Evolutionary conservation across 1,140 invertebrate genomes (phyloP).

Genomic region (Drusus annulatus): DNA sequence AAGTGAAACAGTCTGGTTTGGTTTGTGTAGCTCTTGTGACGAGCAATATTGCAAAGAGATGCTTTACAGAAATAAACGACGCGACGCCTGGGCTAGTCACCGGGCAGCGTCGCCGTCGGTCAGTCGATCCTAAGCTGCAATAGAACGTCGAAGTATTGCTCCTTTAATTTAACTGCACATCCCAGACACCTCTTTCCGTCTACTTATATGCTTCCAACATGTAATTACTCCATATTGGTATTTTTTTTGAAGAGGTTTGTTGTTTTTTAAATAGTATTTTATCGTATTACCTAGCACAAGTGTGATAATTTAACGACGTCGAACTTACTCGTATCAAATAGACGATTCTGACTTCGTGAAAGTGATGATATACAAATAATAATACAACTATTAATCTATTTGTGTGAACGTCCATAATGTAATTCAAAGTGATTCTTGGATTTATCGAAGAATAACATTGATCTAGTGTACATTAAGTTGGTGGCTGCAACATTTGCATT

Average conservation of each 20-base stretch:
- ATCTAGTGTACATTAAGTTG: not conserved
- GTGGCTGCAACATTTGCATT: not conserved
- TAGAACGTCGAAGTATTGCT: not conserved
- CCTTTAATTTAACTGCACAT: not conserved
- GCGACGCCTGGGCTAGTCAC: slow-evolving; percentile 27
- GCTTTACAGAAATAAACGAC: slow-evolving; percentile 37
- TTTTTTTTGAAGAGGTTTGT: not conserved
- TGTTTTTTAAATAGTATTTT: not conserved
- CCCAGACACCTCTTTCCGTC: not conserved
- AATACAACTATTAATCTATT: not conserved
- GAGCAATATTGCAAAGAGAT: not conserved
- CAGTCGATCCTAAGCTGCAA: not conserved
- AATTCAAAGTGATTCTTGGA: not conserved
- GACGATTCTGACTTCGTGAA: too few species aligned
- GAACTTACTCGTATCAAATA: too few species aligned
- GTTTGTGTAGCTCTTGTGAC: not conserved
- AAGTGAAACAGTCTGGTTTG: not conserved
- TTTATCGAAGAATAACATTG: not conserved
- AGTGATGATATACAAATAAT: too few species aligned
- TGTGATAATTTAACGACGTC: not conserved
- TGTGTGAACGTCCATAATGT: not conserved
- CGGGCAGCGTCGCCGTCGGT: not conserved
- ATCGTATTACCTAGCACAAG: not conserved
- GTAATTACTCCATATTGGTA: not conserved
- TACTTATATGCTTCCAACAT: not conserved